A percentile compares a stretch with the other conserved stretches of the same genome.
These are phyloP conservation scores for Cerceris rybyensis DNA, from an alignment of 2,888 invertebrate species.

Conservation along the genomic window DNA sequence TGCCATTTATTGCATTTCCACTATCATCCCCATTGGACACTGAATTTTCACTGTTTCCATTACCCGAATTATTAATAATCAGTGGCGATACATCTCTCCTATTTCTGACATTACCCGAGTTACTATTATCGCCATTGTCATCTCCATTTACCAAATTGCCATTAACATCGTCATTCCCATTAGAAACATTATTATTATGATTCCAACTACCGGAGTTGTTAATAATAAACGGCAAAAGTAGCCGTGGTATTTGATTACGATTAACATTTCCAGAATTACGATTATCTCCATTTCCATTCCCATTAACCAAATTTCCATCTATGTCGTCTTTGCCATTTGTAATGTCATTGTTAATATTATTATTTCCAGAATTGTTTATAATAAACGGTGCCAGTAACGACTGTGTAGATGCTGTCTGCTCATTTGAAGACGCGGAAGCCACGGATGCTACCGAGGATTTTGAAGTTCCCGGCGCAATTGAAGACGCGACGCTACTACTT, in stretches of 20 bases:
- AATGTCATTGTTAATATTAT: slow-evolving; percentile 27
- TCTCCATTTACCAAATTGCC: slow-evolving; percentile 43
- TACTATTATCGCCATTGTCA: slow-evolving; percentile 18
- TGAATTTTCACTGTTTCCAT: neutral
- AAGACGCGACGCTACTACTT: neutral
- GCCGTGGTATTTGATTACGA: neutral
- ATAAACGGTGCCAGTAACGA: neutral
- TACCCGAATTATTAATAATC: slow-evolving; percentile 14
- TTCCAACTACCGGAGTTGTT: slow-evolving; percentile 4
- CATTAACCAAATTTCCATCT: slow-evolving; percentile 37
- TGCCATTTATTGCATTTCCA: too few relatives aligned
- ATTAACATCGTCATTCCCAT: slow-evolving; percentile 3
- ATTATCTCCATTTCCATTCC: slow-evolving; percentile 27
- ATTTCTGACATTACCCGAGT: slow-evolving; percentile 8
- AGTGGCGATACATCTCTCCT: neutral
- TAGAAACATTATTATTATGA: slow-evolving; percentile 2
- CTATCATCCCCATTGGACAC: too few relatives aligned
- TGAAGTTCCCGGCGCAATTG: too few relatives aligned
- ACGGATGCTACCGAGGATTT: too few relatives aligned
- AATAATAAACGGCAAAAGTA: neutral
- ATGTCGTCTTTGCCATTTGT: slow-evolving; percentile 30
- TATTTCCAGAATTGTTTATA: slow-evolving; percentile 35
- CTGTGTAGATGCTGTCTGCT: neutral
- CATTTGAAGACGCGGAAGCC: too few relatives aligned
- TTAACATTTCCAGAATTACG: slow-evolving; percentile 15